These are phyloP conservation scores for Drosophila neoperkinsi DNA, from an alignment of 2,888 invertebrate genomes.

Conservation along the genomic window DNA sequence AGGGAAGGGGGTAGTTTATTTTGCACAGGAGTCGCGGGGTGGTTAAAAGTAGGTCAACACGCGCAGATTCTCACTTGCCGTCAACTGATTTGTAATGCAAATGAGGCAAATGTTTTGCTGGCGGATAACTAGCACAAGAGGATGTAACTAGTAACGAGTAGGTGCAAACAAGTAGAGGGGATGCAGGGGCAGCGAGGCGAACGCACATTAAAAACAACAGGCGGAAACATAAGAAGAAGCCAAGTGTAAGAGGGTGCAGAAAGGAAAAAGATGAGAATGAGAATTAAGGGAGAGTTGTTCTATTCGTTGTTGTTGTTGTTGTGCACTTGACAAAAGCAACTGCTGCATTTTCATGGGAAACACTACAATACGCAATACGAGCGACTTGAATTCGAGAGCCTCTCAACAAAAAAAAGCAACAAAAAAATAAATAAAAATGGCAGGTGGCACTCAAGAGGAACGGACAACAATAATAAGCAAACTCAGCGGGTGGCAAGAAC, in stretches of 20 bases:
- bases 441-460: slow-evolving; percentile 57
- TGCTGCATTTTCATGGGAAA: slow-evolving; percentile 57
- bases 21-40: background rate
- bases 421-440: background rate
- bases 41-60: slow-evolving; percentile 68
- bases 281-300: background rate
- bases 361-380: slow-evolving; percentile 18
- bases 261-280: background rate
- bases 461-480: slow-evolving; percentile 57
- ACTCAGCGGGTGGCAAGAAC: slow-evolving; percentile 43
- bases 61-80: slow-evolving; percentile 71
- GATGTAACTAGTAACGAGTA: slow-evolving; percentile 28
- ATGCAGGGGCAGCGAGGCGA: background rate
- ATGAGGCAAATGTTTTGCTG: slow-evolving; percentile 75
- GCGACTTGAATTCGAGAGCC: slow-evolving; percentile 19
- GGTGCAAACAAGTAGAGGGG: background rate
- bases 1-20: background rate
- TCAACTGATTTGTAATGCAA: slow-evolving; percentile 80
- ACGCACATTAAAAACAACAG: slow-evolving; percentile 27
- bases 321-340: slow-evolving; percentile 52
- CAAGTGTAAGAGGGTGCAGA: slow-evolving; percentile 24
- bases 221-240: slow-evolving; percentile 42
- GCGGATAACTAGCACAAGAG: slow-evolving; percentile 63
- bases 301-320: background rate
- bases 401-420: background rate